Percentiles rank a stretch among this genome's conserved stretches.
These are phyloP conservation scores for Entomobrya proxima DNA, from an alignment of 2,888 invertebrate genomes.

Conservation along the genomic window DNA sequence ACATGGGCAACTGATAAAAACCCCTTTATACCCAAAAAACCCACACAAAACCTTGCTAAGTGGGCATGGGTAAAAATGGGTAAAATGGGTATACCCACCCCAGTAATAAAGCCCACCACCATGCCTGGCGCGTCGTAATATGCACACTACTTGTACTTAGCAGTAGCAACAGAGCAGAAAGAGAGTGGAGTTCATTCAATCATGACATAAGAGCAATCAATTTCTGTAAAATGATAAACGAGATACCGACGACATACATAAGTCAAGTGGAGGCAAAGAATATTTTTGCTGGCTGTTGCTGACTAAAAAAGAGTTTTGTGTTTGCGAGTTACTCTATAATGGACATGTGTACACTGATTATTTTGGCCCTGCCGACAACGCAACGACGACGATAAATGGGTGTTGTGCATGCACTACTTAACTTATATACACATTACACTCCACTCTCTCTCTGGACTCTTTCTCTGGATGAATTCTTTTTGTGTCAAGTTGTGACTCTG, in stretches of 20 bases:
- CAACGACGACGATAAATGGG: slow-evolving; percentile 28
- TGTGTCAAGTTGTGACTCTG: slow-evolving; percentile 33
- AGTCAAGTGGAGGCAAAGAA: slow-evolving; percentile 10
- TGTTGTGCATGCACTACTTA: slow-evolving; percentile 41
- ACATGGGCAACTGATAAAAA: too few relatives aligned
- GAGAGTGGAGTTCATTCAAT: slow-evolving; percentile 38
- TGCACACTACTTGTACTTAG: background rate
- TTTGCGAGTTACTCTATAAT: slow-evolving; percentile 28
- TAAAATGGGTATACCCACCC: too few relatives aligned
- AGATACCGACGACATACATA: slow-evolving; percentile 51
- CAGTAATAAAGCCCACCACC: too few relatives aligned
- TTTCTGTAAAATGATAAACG: slow-evolving; percentile 57
- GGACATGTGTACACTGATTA: slow-evolving; percentile 36
- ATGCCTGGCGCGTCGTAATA: too few relatives aligned
- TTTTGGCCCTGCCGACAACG: slow-evolving; percentile 4
- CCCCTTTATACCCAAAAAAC: too few relatives aligned
- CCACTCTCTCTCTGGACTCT: slow-evolving; percentile 1
- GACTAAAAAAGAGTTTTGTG: background rate
- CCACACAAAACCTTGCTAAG: too few relatives aligned
- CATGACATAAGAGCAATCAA: slow-evolving; percentile 42
- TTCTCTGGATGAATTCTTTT: slow-evolving; percentile 23
- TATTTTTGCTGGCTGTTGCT: background rate
- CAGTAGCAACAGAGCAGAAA: background rate
- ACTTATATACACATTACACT: background rate
- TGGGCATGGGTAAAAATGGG: too few relatives aligned